Percentiles rank a stretch among this genome's conserved stretches.
Conservation (phyloP, 2,888 invertebrate species). For the Cheilosia vernalis region DNA sequence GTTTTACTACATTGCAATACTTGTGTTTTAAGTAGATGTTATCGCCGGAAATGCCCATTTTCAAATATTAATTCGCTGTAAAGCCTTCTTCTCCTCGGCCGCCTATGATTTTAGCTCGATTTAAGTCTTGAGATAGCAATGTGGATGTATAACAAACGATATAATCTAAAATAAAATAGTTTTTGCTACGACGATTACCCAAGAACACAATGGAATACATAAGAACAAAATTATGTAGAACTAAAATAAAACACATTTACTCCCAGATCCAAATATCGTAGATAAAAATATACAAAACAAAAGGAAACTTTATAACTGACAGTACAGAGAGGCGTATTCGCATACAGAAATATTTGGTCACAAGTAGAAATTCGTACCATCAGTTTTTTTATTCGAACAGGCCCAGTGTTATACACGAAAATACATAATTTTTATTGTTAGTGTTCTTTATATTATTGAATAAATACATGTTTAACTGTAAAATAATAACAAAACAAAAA, state of each 20-base stretch:
- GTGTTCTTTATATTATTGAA: conserved; percentile 64
- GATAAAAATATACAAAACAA: conserved; percentile 28
- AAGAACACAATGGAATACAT: conserved; percentile 31
- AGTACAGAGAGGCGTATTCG: neutral
- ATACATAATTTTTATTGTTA: conserved; percentile 46
- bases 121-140: conserved; percentile 22
- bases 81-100: neutral
- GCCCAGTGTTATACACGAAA: conserved; percentile 21
- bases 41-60: neutral
- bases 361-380: no score
- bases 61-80: neutral
- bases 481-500: conserved; percentile 35
- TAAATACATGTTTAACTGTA: conserved; percentile 62
- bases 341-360: no score
- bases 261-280: conserved; percentile 19
- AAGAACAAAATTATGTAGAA: neutral
- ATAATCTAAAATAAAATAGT: conserved; percentile 38
- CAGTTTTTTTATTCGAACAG: no score
- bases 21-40: conserved; percentile 6
- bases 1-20: conserved; percentile 60
- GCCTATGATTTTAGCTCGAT: neutral
- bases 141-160: conserved; percentile 24
- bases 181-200: conserved; percentile 64
- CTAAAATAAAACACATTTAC: conserved; percentile 32
- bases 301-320: neutral